Conservation (phyloP, 2,888 invertebrate genomes). For the Diaphora mendica region DNA sequence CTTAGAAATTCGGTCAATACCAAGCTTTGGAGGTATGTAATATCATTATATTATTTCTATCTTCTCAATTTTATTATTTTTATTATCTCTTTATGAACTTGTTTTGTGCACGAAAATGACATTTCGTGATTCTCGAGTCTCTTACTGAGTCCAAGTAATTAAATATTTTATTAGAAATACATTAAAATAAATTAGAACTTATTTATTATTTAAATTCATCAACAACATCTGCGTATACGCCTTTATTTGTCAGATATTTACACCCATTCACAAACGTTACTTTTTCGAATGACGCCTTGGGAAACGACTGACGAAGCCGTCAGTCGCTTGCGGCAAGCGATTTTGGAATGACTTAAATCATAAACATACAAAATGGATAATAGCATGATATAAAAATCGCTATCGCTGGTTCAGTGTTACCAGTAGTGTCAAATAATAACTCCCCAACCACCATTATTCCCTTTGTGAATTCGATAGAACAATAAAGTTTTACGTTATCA, state of each 20-base stretch:
- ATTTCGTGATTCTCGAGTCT: background rate
- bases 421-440: no score
- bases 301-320: no score
- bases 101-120: background rate
- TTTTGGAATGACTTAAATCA: background rate
- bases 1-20: background rate
- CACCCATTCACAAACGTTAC: conserved; percentile 12
- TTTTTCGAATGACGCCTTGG: no score
- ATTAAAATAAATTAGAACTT: conserved; percentile 7
- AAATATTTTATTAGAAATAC: conserved; percentile 8
- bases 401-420: no score
- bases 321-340: background rate
- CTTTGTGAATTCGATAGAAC: no score
- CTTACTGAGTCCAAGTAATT: background rate
- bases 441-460: no score
- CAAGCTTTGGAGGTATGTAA: background rate
- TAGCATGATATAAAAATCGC: no score
- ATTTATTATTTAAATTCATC: conserved; percentile 9
- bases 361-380: background rate
- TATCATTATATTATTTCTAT: background rate
- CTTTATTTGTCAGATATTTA: conserved; percentile 16
- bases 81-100: background rate
- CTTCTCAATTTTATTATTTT: no score
- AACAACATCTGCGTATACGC: conserved; percentile 4
- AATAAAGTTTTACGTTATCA: no score